These are phyloP conservation scores for Agapetus fuscipes DNA, from an alignment of 2,888 invertebrate species.

Conservation along the genomic window DNA sequence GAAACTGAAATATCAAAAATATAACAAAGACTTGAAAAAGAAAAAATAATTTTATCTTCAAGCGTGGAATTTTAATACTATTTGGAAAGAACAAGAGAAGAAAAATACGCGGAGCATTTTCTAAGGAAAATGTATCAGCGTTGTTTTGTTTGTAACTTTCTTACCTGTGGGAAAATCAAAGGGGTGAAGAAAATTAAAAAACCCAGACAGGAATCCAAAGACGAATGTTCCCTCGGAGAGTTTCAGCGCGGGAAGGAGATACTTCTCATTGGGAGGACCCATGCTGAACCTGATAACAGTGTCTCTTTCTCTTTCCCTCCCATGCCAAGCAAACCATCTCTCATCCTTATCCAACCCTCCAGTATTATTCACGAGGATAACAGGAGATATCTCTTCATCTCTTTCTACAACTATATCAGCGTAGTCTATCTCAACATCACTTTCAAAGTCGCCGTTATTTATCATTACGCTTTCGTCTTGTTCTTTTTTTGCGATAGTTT, in stretches of 20 bases:
- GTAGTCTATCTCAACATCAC: background rate
- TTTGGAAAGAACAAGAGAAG: no score
- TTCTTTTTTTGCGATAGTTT: background rate
- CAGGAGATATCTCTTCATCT: slow-evolving; percentile 3
- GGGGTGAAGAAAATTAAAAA: slow-evolving; percentile 54
- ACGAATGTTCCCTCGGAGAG: slow-evolving; percentile 51
- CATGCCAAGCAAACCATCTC: slow-evolving; percentile 16
- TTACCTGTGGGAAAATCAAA: slow-evolving; percentile 57
- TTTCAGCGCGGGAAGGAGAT: slow-evolving; percentile 44
- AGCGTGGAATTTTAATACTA: no score
- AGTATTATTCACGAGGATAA: slow-evolving; percentile 8
- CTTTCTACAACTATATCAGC: background rate
- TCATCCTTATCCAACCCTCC: slow-evolving; percentile 13
- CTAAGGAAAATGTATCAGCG: no score
- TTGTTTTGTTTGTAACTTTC: no score
- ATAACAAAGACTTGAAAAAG: no score
- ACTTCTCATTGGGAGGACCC: slow-evolving; percentile 38
- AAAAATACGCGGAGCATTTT: no score
- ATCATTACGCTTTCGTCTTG: slow-evolving; percentile 2
- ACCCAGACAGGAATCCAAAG: slow-evolving; percentile 51
- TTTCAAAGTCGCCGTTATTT: slow-evolving; percentile 3
- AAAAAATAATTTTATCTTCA: no score
- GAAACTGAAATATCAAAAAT: no score
- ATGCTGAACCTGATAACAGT: slow-evolving; percentile 41
- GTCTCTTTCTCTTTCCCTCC: slow-evolving; percentile 29